Base-by-base conservation (phyloP, 2,888 invertebrate genomes). In the Athalia cordata region DNA sequence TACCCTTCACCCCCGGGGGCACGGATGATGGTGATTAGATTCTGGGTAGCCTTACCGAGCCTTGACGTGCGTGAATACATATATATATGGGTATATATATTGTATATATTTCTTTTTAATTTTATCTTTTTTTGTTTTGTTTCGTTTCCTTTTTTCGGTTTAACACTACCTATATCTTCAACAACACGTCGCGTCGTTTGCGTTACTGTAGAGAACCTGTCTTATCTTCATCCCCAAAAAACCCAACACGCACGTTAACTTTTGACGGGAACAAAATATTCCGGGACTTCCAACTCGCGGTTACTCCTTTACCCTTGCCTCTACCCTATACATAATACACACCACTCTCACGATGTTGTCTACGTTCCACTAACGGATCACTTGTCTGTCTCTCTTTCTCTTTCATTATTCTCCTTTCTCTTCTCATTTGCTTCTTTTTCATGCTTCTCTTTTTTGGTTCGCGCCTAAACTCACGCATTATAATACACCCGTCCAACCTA, bases 191-290 rank as follows among this genome's bases (percentile, higher is more conserved):
- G 9, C 52, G 68, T 5, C 52, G 59, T 55, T 70, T 70, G 7
- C 15, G 59, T 29, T 72, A n/a, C 11, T 11, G 4, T 52, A 43
- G 52, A 52, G 11, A 64, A 11, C 72, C 59, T 72, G 72, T 59
- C 72, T 72, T 72, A 72, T 72, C 72, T 72, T 59, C 72, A 72
- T 72, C 72, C 72, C 29, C 29, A 29, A 29, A 47, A 72, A 59
- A 72, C 52, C 72, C 59, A 72, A 50, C 57, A 72, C 72, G 72
- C 43, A 59, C 72, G 59, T 59, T 59, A 72, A 72, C 72, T 59
- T 72, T 59, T 72, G 72, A 72, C 72, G n/a, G 72, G 57, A 59
- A 11, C 57, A 59, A 47, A 59, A 72, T 59, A 72, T 72, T 43
- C n/a, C 68, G n/a, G n/a, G 50, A 29, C 29, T 29, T 29, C 29